Evolutionary conservation across 2,113 vertebrate genomes (phyloP), one percentile per base, ranked within the genome.

Genomic region (Zapus hudsonius): DNA sequence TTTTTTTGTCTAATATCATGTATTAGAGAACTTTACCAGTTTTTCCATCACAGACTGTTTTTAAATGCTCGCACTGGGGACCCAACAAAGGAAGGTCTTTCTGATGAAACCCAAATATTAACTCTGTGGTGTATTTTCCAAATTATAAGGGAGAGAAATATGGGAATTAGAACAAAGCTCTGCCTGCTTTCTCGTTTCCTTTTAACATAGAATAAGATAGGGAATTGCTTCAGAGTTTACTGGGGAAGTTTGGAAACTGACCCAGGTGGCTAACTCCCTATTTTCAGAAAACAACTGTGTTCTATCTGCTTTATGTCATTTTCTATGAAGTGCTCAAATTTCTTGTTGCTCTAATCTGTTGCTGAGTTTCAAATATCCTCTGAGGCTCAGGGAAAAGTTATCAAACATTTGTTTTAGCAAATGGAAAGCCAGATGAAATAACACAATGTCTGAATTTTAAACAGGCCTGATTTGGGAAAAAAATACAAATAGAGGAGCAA

Each of bases 81-180:
- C 72, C 80, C 23, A 91, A 66, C 78, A 89, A 84, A 83, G 75
- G n/a, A 61, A 72, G 38, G 22, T 29, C 17, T 90, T 92, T 83
- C 73, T 79, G 72, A 91, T 16, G 75, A 96, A 94, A 79, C 86
- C 80, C 86, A 93, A 94, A 84, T 89, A 91, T 5, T 67, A 79
- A 83, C 4, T 84, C 90, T 75, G 66, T 40, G 59, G 66, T 73
- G 44, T 70, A 19, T 84, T 86, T 90, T 92, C 84, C 0, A 2
- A 74, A 73, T 87, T 73, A 38, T 40, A 42, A 69, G 83, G 2
- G n/a, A 84, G 81, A 59, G 82, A 80, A 80, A 55, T 59, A 33
- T 79, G 95, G 95, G 88, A 90, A 75, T 83, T 89, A 88, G 79
- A 94, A 92, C 89, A 89, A 82, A 94, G 89, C 84, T 73, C 59